Evolutionary conservation across 2,113 vertebrate species (phyloP), one percentile per base, ranked within the genome.

Genomic region (Hippocampus abdominalis): DNA sequence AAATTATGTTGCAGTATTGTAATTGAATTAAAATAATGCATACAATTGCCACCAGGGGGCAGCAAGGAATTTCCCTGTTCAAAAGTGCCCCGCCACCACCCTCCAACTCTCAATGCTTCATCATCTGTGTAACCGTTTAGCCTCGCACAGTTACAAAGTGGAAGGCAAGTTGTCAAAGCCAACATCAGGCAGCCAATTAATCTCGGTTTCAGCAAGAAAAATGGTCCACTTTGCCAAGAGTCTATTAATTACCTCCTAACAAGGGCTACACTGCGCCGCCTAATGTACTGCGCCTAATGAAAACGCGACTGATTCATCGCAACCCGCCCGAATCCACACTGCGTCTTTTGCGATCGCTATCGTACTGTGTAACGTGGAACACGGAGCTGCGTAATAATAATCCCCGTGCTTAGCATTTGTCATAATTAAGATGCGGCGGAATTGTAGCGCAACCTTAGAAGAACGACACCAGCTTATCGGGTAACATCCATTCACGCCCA

Each of bases 11-110:
- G 8, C 8, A n/a, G 15, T 6, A 48, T 15, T 18, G 3, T 48
- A 18, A 42, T 6, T 42, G 5, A 42, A 63, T 63, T 2, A 40
- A 11, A 23, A 5, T 42, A n/a, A n/a, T 42, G 18, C 7, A 40
- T 44, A 1, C 57, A 42, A 61, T 21, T 61, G 23, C 83, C 89
- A 89, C 81, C 64, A 84, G 89, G 78, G 77, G 86, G 81, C 73
- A n/a, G 75, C 64, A 82, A 3, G 72, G 66, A 68, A 29, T 4
- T 40, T 53, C 49, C 8, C 57, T 29, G 29, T 59, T 29, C n/a
- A 53, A 53, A 27, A 27, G 12, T 25, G 29, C 12, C 29, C 4
- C 32, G 0, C 32, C 27, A 1, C 27, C 27, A 1, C 27, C 27
- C 27, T 27, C 27, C 27, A 57, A 27, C 25, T 57, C 12, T 27